Conservation (phyloP, 30 jellyfish, hydroid and myxozoan species). For the Clytia hemisphaerica region DNA sequence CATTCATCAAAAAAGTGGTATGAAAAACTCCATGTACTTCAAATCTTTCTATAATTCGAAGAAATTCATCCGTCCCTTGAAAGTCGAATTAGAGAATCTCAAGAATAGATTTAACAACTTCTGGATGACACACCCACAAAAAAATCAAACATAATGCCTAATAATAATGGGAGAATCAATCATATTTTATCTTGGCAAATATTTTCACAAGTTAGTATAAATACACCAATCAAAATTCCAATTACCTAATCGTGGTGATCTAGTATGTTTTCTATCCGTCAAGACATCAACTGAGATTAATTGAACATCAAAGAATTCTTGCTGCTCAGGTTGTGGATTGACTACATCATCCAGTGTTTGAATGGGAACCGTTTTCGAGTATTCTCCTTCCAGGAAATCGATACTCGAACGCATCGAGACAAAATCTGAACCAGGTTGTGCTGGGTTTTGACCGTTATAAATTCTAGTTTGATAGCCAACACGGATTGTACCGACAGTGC, state of each 20-base stretch:
- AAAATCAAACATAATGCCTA: no score
- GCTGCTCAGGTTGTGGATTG: conserved; percentile 45
- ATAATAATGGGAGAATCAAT: no score
- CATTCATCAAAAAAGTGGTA: no score
- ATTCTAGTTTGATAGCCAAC: conserved; percentile 50
- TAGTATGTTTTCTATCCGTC: neutral
- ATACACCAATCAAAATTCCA: no score
- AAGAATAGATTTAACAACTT: no score
- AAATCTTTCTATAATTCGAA: no score
- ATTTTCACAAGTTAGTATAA: no score
- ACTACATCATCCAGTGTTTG: conserved; percentile 57
- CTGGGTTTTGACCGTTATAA: conserved; percentile 50
- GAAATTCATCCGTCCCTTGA: no score
- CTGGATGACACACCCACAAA: no score
- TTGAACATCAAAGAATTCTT: conserved; percentile 53
- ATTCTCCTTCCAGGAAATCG: conserved; percentile 68
- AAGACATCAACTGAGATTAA: conserved; percentile 44
- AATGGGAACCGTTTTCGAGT: conserved; percentile 25
- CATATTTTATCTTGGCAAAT: no score
- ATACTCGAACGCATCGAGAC: conserved; percentile 50
- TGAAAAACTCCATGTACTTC: no score
- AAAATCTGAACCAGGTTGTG: conserved; percentile 56
- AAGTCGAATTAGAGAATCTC: no score
- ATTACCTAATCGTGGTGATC: conserved; percentile 28
- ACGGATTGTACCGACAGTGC: conserved; percentile 72